Evolutionary conservation across 1,140 invertebrate species (phyloP), one percentile per base, ranked within the genome.

Genomic region (Littorina saxatilis): DNA sequence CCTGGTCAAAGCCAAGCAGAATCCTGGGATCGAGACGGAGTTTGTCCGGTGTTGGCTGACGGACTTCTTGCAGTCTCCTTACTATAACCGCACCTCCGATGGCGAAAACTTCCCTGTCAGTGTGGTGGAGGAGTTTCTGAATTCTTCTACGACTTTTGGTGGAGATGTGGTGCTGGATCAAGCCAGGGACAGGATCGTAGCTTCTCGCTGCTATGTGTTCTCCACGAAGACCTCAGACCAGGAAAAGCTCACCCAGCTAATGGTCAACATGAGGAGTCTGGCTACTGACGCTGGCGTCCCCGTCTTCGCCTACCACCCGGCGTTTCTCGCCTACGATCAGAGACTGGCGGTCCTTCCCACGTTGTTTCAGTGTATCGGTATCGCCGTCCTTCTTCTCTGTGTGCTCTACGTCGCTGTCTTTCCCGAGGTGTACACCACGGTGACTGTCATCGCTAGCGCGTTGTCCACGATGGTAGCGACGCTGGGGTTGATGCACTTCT

Each of bases 341-440:
- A 98, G 98, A 88, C 96, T 99, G 86, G 94, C 98, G 23, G 97
- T 99, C 1, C 94, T 96, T 37, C 97, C 97, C 0, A 97, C 97
- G 1, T 98, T 97, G 1, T 95, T 99, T 17, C 97, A 98, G 87
- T 96, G 97, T 80, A 97, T 99, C 93, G 94, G 96, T 0, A 96
- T 98, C 70, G 98, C 98, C 17, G 97, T 97, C 0, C 91, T 96
- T 0, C 43, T 40, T 39, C 99, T 99, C 97, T 98, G 99, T 95
- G 93, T 98, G 35, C 96, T 99, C n/a, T 97, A 97, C 0, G 96
- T 98, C 84, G 95, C 99, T 58, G 99, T 99, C 90, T 99, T 99
- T 52, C 98, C 98, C 0, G 94, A 98, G 9, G 91, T 98, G 5
- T 98, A 98, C 89, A 97, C 97, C 0, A 92, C 99, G 5, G 99